These are phyloP conservation scores for Podargus strigoides DNA, from an alignment of 2,797 vertebrate genomes.

Conservation along the genomic window DNA sequence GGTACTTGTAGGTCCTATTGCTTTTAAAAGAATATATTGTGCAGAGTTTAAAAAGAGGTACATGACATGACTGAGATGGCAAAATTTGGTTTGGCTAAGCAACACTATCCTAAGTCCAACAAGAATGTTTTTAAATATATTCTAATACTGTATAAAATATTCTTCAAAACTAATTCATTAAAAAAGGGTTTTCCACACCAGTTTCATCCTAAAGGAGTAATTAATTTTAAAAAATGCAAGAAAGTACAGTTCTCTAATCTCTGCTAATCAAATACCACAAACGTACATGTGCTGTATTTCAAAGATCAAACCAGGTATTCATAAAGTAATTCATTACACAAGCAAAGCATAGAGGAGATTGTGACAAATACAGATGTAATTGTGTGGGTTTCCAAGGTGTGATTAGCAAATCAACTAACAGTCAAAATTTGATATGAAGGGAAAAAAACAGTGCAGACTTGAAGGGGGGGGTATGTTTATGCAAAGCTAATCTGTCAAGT, in stretches of 20 bases:
- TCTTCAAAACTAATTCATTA: neutral
- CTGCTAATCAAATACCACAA: constrained; percentile 64
- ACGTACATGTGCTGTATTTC: constrained; percentile 20
- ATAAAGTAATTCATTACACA: constrained; percentile 70
- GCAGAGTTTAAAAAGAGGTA: neutral
- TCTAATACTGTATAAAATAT: neutral
- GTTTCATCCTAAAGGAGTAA: constrained; percentile 30
- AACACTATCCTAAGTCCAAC: neutral
- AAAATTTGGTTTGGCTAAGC: neutral
- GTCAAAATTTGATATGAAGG: constrained; percentile 68
- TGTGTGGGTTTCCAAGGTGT: constrained; percentile 68
- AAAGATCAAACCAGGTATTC: constrained; percentile 23
- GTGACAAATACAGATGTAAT: constrained; percentile 74
- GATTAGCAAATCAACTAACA: constrained; percentile 74
- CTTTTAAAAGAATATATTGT: neutral
- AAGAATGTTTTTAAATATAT: neutral
- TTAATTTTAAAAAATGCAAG: constrained; percentile 8
- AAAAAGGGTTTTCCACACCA: constrained; percentile 23
- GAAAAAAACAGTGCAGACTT: constrained; percentile 49
- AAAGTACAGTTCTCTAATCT: constrained; percentile 44
- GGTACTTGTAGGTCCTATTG: neutral
- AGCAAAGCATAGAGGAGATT: constrained; percentile 64
- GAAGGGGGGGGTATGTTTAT: constrained; percentile 75
- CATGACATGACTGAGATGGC: neutral
- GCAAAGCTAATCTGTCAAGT: constrained; percentile 84